Percentiles rank a stretch among this genome's conserved stretches.
Conservation (phyloP, 2,113 vertebrate genomes). For the Strix aluco region DNA sequence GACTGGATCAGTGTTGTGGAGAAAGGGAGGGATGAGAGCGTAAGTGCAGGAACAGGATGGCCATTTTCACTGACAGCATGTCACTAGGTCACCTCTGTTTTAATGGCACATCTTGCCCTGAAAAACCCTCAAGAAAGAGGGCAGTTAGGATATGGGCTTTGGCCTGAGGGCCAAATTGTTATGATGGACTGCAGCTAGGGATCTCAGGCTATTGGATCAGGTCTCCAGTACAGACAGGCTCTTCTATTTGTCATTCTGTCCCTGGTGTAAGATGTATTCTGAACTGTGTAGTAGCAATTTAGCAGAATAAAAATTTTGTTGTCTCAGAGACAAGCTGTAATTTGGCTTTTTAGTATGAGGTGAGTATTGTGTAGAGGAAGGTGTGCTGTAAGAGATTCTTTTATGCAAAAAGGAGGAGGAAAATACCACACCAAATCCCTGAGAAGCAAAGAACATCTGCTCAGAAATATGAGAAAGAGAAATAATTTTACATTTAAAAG, state of each 20-base stretch:
- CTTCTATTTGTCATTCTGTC: background rate
- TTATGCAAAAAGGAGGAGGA: background rate
- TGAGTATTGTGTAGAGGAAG: background rate
- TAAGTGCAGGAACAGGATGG: background rate
- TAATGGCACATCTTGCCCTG: background rate
- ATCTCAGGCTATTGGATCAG: background rate
- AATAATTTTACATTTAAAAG: background rate
- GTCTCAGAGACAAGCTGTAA: background rate
- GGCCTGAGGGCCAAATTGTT: too few relatives aligned
- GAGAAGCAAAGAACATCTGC: background rate
- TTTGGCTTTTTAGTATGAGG: background rate
- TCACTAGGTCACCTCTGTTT: background rate
- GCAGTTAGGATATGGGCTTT: background rate
- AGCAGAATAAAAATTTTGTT: background rate
- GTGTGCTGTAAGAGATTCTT: background rate
- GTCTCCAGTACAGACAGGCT: background rate
- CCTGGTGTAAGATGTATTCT: background rate
- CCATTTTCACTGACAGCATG: background rate
- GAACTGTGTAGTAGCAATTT: background rate
- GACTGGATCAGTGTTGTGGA: background rate
- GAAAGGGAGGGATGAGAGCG: background rate
- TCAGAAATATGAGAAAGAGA: background rate
- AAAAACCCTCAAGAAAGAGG: background rate
- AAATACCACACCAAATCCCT: background rate
- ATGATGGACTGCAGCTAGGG: fast-evolving